Percentiles rank a stretch among this genome's conserved stretches.
Conservation (phyloP, 1,140 invertebrate genomes). For the Drosophila lowei region DNA sequence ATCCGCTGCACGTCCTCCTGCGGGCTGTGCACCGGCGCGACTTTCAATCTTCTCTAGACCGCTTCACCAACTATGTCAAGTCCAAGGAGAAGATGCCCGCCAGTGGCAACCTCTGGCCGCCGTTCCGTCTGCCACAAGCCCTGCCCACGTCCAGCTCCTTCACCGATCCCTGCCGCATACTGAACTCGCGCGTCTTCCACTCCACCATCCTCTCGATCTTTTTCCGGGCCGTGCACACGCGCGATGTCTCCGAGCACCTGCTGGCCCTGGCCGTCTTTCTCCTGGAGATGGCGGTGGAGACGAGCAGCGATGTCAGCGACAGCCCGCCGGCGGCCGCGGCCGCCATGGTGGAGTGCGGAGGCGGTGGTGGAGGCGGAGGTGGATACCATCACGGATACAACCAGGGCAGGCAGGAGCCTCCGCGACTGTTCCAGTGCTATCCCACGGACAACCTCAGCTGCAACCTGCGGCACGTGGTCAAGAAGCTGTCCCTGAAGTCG, state of each 20-base stretch:
- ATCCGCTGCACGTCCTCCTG: constrained; percentile 95
- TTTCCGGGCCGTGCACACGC: constrained; percentile 91
- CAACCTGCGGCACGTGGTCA: constrained; percentile 90
- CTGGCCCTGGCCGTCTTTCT: constrained; percentile 93
- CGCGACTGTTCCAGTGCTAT: constrained; percentile 89
- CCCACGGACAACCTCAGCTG: constrained; percentile 89
- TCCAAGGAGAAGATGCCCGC: constrained; percentile 87
- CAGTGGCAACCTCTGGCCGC: constrained; percentile 90
- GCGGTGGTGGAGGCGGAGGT: constrained; percentile 20
- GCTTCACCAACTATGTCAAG: constrained; percentile 90
- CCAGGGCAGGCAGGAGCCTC: constrained; percentile 76
- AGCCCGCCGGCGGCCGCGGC: constrained; percentile 29
- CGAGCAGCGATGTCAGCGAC: constrained; percentile 84
- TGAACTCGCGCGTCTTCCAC: constrained; percentile 93
- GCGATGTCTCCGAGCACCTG: constrained; percentile 91
- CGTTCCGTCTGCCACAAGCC: constrained; percentile 88
- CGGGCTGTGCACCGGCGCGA: constrained; percentile 95
- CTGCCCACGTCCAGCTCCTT: constrained; percentile 87
- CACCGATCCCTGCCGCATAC: constrained; percentile 87
- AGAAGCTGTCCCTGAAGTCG: constrained; percentile 86
- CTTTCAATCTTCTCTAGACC: constrained; percentile 96
- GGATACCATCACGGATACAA: constrained; percentile 63
- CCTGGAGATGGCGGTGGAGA: constrained; percentile 91
- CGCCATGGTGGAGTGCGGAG: constrained; percentile 69
- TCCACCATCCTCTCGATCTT: constrained; percentile 92